These are phyloP conservation scores for Hoplostethus mediterraneus DNA, from an alignment of 2,797 vertebrate species.

Conservation along the genomic window DNA sequence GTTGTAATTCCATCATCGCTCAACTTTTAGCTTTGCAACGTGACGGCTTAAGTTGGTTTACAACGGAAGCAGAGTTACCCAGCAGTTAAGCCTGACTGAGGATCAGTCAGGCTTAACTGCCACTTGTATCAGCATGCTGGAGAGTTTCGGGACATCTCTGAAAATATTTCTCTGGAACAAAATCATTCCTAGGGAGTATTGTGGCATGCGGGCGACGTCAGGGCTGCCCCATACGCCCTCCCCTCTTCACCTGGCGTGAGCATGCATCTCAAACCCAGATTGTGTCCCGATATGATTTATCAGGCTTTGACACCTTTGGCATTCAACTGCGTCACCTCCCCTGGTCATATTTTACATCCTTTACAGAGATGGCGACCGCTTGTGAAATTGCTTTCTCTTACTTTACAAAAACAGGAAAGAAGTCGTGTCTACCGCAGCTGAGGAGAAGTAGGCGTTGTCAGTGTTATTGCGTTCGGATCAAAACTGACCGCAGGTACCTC, in stretches of 20 bases:
- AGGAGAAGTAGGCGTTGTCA: background rate
- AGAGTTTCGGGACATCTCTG: too few relatives aligned
- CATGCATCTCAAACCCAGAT: background rate
- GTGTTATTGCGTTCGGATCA: too few relatives aligned
- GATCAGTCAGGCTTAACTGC: background rate
- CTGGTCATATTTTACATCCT: constrained; percentile 6
- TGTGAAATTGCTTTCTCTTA: constrained; percentile 5
- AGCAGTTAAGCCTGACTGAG: constrained; percentile 13
- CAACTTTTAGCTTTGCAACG: constrained; percentile 10
- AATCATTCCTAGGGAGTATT: too few relatives aligned
- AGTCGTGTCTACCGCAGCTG: constrained; percentile 10
- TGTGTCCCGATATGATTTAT: constrained; percentile 21
- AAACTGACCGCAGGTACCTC: too few relatives aligned
- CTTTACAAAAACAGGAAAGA: constrained; percentile 4
- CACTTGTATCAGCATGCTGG: too few relatives aligned
- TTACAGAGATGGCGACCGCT: constrained; percentile 5
- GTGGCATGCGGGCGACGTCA: too few relatives aligned
- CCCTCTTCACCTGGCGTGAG: background rate
- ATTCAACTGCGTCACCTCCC: constrained; percentile 8
- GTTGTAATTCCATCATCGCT: background rate
- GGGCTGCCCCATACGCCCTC: too few relatives aligned
- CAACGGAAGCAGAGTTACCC: background rate
- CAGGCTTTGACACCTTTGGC: constrained; percentile 11
- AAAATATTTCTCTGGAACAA: too few relatives aligned
- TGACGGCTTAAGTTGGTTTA: constrained; percentile 15